Base-by-base conservation (phyloP, 23 tunicate genomes). In the Styela plicata region DNA sequence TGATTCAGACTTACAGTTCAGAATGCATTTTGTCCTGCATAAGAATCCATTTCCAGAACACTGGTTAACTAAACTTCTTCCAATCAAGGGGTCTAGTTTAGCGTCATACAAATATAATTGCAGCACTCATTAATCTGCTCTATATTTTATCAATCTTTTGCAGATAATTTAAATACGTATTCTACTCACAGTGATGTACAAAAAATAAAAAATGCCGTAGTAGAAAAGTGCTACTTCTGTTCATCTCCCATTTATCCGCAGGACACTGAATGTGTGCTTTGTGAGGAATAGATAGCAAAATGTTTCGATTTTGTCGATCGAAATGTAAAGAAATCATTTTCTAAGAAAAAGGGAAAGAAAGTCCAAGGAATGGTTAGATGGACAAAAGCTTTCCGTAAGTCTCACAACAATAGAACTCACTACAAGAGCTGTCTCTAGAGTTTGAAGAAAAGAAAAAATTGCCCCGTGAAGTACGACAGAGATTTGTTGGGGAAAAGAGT, bases 331-430 rank as follows among this genome's bases (percentile, higher is more conserved):
- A 87, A n/a, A n/a, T n/a, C n/a, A 63, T 90, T 91, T 18, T 95
- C 90, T 79, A 90, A 90, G 68, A 95, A 90, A 83, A 95, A 95
- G 89, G 74, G 91, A 32, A 95, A 95, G n/a, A n/a, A n/a, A n/a
- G n/a, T 64, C 99, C 99, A 33, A 85, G 99, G 80, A 95, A 93
- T n/a, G 87, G 85, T 82, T 0, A 84, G 82, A 62, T 95, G 99
- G 99, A 95, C 99, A 3, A 95, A 95, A 65, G 92, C 96, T 10
- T 95, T 86, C 73, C 84, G 99, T 65, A 75, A 93, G 73, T 57
- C 96, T 22, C 84, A 84, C 63, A 91, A 91, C 52, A 95, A 95
- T n/a, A 62, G 96, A 95, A 28, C 80, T 95, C 13, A 90, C 96
- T 27, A 89, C 89, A 53, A 96, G 90, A 53, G 84, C 92, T 23